Percentiles rank a stretch among this genome's conserved stretches.
These are phyloP conservation scores for Agelastica alni DNA, from an alignment of 2,888 invertebrate genomes.

Conservation along the genomic window DNA sequence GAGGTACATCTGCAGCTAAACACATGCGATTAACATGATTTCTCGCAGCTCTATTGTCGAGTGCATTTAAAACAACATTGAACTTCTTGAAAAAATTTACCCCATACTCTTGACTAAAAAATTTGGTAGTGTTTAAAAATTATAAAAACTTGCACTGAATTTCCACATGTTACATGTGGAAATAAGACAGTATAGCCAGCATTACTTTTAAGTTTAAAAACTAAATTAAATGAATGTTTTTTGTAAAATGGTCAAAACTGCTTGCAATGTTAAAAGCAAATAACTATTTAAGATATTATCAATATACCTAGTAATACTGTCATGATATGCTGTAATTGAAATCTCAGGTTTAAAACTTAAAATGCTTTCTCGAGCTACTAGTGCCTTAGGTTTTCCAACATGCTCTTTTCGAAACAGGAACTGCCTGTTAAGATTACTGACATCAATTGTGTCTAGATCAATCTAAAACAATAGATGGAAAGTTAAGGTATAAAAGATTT, in stretches of 20 bases:
- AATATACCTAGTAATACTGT: constrained; percentile 88
- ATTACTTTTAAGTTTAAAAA: too few relatives aligned
- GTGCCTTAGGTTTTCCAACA: constrained; percentile 96
- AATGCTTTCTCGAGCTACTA: constrained; percentile 89
- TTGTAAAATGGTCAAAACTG: too few relatives aligned
- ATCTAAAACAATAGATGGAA: constrained; percentile 71
- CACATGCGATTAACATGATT: constrained; percentile 99
- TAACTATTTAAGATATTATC: not conserved
- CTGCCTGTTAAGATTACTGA: constrained; percentile 97
- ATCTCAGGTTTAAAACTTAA: constrained; percentile 85
- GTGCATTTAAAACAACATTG: constrained; percentile 90
- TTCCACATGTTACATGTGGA: too few relatives aligned
- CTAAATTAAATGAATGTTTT: too few relatives aligned
- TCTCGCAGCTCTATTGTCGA: constrained; percentile 95
- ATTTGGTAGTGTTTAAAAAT: too few relatives aligned
- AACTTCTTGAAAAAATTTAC: constrained; percentile 91
- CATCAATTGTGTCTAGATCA: constrained; percentile 99
- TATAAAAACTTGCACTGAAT: too few relatives aligned
- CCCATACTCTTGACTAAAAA: constrained; percentile 82
- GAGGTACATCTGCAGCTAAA: constrained; percentile 88
- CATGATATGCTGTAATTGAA: constrained; percentile 87
- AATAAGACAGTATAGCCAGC: too few relatives aligned
- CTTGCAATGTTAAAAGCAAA: too few relatives aligned
- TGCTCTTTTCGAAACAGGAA: constrained; percentile 98
- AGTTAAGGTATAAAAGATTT: not conserved